Evolutionary conservation across 2,888 invertebrate genomes (phyloP).

Genomic region (Dolichopus griseipennis): DNA sequence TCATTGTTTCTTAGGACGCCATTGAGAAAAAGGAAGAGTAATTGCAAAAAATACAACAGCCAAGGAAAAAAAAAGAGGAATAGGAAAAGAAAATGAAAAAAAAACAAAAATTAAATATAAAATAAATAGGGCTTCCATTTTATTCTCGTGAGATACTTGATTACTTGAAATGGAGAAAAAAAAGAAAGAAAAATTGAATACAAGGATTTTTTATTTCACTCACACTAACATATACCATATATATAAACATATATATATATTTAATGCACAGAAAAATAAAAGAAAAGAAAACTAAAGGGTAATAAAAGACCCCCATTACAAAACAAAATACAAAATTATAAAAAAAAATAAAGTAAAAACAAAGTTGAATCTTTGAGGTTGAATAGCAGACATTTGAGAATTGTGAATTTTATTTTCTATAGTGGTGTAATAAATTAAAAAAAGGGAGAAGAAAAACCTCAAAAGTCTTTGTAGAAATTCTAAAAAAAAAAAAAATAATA

Average conservation of each 20-base stretch:
- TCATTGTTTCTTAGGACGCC: not conserved
- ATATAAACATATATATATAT: too few species aligned
- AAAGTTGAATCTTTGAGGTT: not conserved
- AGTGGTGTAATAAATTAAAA: too few species aligned
- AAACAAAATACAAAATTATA: not conserved
- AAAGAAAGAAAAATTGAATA: too few species aligned
- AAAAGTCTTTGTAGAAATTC: too few species aligned
- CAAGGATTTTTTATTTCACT: too few species aligned
- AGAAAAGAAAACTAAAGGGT: not conserved
- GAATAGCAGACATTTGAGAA: not conserved
- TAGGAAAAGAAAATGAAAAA: not conserved
- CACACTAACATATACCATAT: too few species aligned
- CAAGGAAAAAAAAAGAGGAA: not conserved
- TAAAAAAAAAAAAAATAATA: too few species aligned
- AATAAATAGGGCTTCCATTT: not conserved
- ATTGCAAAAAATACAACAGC: too few species aligned
- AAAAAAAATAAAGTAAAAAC: too few species aligned
- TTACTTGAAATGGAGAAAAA: not conserved
- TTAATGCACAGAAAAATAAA: too few species aligned
- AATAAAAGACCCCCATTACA: not conserved
- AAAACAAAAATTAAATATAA: not conserved
- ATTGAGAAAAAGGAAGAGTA: not conserved
- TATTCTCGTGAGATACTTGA: not conserved
- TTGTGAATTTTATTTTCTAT: not conserved
- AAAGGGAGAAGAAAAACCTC: too few species aligned